phyloP scores from a whole-genome alignment of 2,113 vertebrate genomes.

The Morone saxatilis region DNA sequence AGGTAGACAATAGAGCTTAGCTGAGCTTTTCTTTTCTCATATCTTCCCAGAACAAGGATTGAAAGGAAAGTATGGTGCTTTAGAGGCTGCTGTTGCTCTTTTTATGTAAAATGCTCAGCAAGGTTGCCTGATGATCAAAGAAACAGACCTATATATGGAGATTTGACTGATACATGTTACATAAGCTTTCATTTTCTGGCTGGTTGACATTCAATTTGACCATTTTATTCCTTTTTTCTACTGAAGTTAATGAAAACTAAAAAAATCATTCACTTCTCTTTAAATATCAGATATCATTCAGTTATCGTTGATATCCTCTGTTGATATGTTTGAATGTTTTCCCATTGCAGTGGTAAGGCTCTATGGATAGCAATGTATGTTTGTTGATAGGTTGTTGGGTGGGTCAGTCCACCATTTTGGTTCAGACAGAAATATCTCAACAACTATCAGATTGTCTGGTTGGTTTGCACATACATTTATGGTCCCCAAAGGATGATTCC shows the following conservation, averaged over 20 bases:
- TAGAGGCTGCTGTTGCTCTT: neutral
- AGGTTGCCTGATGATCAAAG: neutral
- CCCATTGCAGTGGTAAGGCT: neutral
- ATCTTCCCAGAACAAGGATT: neutral
- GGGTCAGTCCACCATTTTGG: neutral
- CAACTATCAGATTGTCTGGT: neutral
- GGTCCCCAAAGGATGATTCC: neutral
- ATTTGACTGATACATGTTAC: neutral
- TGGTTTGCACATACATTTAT: neutral
- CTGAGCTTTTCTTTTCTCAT: conserved; percentile 4
- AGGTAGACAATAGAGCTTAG: conserved; percentile 24
- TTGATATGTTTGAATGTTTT: neutral
- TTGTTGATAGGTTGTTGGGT: no score
- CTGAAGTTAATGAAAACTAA: no score
- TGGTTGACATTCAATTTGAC: neutral
- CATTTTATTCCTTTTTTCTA: no score
- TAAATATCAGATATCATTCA: neutral
- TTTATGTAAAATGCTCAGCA: neutral
- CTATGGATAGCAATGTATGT: neutral
- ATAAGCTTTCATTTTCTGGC: neutral
- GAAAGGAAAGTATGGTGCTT: neutral
- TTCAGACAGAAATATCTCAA: neutral
- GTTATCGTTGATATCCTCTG: neutral
- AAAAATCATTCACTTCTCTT: neutral
- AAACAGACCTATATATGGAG: neutral